phyloP scores from a whole-genome alignment of 2,797 vertebrate genomes.

The Gorsachius magnificus region DNA sequence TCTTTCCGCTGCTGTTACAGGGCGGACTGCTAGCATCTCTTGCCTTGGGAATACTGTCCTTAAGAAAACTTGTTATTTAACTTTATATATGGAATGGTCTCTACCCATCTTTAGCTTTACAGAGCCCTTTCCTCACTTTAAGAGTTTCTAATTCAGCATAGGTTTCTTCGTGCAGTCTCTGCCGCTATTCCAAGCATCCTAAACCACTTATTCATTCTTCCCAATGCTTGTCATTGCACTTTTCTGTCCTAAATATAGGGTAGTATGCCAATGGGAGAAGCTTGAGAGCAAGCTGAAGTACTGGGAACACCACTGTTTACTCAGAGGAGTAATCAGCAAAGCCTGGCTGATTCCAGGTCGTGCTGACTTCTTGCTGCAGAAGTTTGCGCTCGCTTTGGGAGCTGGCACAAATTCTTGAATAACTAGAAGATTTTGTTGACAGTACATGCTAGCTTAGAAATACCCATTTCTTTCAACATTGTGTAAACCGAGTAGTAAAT shows the following conservation, averaged over 20 bases:
- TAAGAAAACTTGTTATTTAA: neutral
- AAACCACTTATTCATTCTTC: constrained; percentile 47
- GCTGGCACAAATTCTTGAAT: neutral
- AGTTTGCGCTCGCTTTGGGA: neutral
- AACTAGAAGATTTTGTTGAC: neutral
- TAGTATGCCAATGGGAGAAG: constrained; percentile 49
- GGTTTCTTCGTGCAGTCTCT: neutral
- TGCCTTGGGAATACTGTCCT: neutral
- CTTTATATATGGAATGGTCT: neutral
- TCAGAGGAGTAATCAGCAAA: constrained; percentile 49
- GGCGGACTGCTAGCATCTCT: neutral
- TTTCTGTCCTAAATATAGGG: constrained; percentile 51
- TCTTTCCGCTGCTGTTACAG: neutral
- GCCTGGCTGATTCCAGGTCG: constrained; percentile 26
- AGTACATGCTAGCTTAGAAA: neutral
- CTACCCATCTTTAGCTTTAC: neutral
- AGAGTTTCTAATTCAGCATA: neutral
- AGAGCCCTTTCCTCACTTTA: neutral
- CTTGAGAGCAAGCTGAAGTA: constrained; percentile 39
- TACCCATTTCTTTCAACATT: neutral
- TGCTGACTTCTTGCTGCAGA: neutral
- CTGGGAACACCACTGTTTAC: constrained; percentile 42
- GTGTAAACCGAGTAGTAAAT: neutral
- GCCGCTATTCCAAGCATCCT: neutral
- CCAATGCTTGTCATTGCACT: neutral